Base-by-base conservation (phyloP, 92 coral and sea anemone species). In the Epizoanthus illoricatus region DNA sequence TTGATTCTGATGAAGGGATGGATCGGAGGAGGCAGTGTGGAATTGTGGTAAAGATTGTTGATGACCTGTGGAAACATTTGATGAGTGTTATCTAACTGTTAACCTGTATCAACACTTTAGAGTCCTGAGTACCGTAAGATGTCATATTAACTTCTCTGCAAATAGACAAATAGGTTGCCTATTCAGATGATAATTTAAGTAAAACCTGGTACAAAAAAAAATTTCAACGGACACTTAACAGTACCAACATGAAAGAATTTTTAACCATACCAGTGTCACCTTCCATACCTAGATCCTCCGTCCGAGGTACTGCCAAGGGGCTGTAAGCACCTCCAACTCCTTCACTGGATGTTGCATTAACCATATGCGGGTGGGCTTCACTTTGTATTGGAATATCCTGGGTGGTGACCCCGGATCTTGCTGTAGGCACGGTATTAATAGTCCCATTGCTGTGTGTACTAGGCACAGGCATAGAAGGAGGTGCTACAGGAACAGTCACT, bases 381-480 rank as follows among this genome's bases (percentile, higher is more conserved):
- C 49, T 28, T 7, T 76, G 81, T n/a, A 36, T 40, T 5, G 70
- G 15, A 17, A 76, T 15, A 13, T 2, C 42, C 81, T 62, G 69
- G 11, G 45, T 13, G 19, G 82, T 63, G 71, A 58, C 20, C 47
- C 18, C 59, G 9, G 16, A 9, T 52, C 56, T 52, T 52, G 56
- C 56, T 52, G 56, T 13, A 52, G 56, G 56, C 10, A 52, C 56
- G 11, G 56, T 52, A 5, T 16, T 13, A 2, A 7, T 9, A 7
- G 56, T 9, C 12, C 56, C 56, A 52, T 5, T 52, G 13, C 56
- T 9, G 13, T 52, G 84, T 9, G 76, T 84, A 8, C 84, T 86
- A 21, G 92, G 92, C 1, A 89, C 11, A 52, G 56, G 12, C 15
- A 49, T 12, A 49, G 55, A 49, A 49, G 55, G 55, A 40, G 41